Conservation (phyloP, 2,113 vertebrate genomes). For the Catharus minimus region DNA sequence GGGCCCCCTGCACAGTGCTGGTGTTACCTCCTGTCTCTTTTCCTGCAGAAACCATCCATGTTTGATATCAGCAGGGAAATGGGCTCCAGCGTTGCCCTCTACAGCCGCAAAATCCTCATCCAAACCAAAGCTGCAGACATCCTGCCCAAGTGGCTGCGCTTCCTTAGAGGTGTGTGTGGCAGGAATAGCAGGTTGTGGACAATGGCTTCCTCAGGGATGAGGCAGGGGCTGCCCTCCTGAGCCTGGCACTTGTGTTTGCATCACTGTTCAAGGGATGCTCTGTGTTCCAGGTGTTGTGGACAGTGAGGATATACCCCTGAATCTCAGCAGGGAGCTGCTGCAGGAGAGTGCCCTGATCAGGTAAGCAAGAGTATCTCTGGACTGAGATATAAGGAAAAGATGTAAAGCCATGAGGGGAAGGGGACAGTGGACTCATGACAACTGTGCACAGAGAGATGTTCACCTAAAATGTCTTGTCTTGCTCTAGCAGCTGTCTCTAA, state of each 20-base stretch:
- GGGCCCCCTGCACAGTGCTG: neutral
- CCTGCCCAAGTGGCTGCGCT: conserved; percentile 95
- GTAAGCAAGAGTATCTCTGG: conserved; percentile 61
- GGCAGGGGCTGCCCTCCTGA: neutral
- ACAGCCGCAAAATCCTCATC: conserved; percentile 95
- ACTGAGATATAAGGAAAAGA: neutral
- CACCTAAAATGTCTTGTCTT: neutral
- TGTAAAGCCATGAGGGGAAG: neutral
- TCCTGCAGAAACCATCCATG: conserved; percentile 91
- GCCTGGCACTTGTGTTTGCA: neutral
- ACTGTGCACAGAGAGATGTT: neutral
- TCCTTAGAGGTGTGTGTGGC: conserved; percentile 82
- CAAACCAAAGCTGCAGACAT: conserved; percentile 93
- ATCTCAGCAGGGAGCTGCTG: conserved; percentile 95
- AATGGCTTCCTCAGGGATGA: neutral
- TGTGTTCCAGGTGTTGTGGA: conserved; percentile 90
- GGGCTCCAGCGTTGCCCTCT: conserved; percentile 89
- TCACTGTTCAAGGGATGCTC: neutral
- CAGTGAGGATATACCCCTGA: conserved; percentile 97
- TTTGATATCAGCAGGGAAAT: conserved; percentile 95
- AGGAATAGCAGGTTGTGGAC: neutral
- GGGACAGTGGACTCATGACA: neutral
- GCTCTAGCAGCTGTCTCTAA: neutral
- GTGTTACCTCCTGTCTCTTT: neutral
- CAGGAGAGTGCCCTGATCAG: conserved; percentile 94